phyloP scores from a whole-genome alignment of 2,113 vertebrate genomes.

The Apteryx owenii region DNA sequence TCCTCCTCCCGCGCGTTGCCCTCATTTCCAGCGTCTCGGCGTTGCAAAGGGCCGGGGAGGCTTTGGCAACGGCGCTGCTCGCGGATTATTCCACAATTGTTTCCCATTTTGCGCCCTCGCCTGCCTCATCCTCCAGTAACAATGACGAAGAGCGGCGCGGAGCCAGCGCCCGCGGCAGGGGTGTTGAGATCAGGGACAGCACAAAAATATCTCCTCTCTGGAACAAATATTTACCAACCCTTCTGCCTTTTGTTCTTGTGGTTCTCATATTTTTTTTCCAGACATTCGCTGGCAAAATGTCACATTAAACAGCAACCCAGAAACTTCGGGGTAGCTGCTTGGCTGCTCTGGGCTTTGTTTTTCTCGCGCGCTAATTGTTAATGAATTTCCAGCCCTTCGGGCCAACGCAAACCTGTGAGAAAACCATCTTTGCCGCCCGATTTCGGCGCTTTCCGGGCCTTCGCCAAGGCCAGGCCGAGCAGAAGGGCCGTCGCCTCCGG shows the following conservation, averaged over 20 bases:
- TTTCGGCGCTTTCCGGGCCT: background rate
- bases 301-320: slow-evolving; percentile 66
- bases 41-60: slow-evolving; percentile 37
- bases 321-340: slow-evolving; percentile 59
- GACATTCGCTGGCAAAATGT: slow-evolving; percentile 71
- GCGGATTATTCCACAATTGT: slow-evolving; percentile 68
- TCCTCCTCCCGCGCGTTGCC: slow-evolving; percentile 4
- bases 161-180: slow-evolving; percentile 73
- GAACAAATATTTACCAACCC: slow-evolving; percentile 75
- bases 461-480: background rate
- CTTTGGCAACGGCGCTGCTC: slow-evolving; percentile 46
- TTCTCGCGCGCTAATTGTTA: slow-evolving; percentile 28
- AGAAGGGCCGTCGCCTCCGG: no score
- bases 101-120: slow-evolving; percentile 71
- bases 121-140: slow-evolving; percentile 74
- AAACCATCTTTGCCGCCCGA: background rate
- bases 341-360: slow-evolving; percentile 63
- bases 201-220: slow-evolving; percentile 75
- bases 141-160: slow-evolving; percentile 70
- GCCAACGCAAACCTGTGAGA: slow-evolving; percentile 50
- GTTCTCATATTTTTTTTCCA: slow-evolving; percentile 66
- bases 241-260: slow-evolving; percentile 74
- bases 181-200: slow-evolving; percentile 75
- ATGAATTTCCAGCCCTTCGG: slow-evolving; percentile 47
- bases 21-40: slow-evolving; percentile 40